Base-by-base conservation (phyloP, 2,113 vertebrate genomes). In the Alectura lathami region DNA sequence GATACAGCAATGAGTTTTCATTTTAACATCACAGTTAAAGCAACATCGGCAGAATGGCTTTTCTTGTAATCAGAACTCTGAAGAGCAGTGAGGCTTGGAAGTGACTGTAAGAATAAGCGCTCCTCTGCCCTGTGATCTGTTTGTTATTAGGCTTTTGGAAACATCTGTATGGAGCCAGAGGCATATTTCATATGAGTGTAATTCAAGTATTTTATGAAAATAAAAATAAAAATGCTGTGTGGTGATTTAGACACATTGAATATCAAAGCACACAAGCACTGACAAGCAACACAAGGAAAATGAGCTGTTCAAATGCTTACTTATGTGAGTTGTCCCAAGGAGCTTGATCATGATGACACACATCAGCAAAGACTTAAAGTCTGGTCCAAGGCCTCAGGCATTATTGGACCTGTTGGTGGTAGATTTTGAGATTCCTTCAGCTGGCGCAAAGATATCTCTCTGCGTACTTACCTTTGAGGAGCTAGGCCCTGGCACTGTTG, bases 71-170 rank as follows among this genome's bases (percentile, higher is more conserved):
- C 84, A n/a, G 72, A 66, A 93, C 27, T 59, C 87, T 76, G 87
- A 86, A 96, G 93, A 95, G 8, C 96, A 96, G 96, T 89, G 92
- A 94, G 93, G 75, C 24, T 56, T 93, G 83, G 93, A 94, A 93
- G 81, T 60, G 69, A 91, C 87, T 92, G 40, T 29, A 96, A 88
- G 93, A 96, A 90, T 77, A 96, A 79, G 54, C 2, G 4, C 82
- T 97, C 95, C 86, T 97, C 93, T 97, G 93, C 94, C 93, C 95
- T 97, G 89, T 94, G 89, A 96, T 97, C 97, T 98, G 97, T 98
- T 98, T 97, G 93, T 86, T 97, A 98, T 98, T 98, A 98, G 95
- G 75, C 76, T 90, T 97, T 96, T 96, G 93, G 95, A 97, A 95
- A 96, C 88, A 95, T 96, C 91, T 93, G 76, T 57, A 85, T 84